phyloP scores from a whole-genome alignment of 2,888 invertebrate genomes.

The Microplitis manilae region DNA sequence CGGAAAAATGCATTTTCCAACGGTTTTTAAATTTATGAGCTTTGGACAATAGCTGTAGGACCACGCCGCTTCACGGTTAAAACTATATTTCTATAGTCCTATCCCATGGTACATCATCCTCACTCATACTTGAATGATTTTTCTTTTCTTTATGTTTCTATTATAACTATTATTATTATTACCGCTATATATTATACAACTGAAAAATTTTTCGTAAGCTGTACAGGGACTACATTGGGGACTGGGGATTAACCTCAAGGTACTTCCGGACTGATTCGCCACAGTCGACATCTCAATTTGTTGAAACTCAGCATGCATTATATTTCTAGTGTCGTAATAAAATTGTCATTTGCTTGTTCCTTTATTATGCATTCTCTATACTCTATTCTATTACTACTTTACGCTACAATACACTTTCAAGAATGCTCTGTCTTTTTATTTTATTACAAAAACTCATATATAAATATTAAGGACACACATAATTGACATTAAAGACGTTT shows the following conservation, averaged over 20 bases:
- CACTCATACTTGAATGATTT: slow-evolving; percentile 8
- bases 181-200: slow-evolving; percentile 2
- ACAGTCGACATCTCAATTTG: background rate
- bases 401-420: too few relatives aligned
- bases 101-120: slow-evolving; percentile 31
- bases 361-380: too few relatives aligned
- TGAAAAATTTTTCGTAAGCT: background rate
- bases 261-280: background rate
- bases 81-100: slow-evolving; percentile 34
- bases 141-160: background rate
- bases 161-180: background rate
- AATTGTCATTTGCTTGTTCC: background rate
- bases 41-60: slow-evolving; percentile 61
- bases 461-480: too few relatives aligned
- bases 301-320: background rate
- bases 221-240: background rate
- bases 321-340: background rate
- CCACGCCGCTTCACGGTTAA: slow-evolving; percentile 50
- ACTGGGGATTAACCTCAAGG: background rate
- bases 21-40: slow-evolving; percentile 65
- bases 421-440: too few relatives aligned
- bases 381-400: too few relatives aligned
- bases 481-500: background rate
- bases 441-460: too few relatives aligned
- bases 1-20: slow-evolving; percentile 67